phyloP scores from a whole-genome alignment of 2,113 vertebrate species.

The Numenius arquata region DNA sequence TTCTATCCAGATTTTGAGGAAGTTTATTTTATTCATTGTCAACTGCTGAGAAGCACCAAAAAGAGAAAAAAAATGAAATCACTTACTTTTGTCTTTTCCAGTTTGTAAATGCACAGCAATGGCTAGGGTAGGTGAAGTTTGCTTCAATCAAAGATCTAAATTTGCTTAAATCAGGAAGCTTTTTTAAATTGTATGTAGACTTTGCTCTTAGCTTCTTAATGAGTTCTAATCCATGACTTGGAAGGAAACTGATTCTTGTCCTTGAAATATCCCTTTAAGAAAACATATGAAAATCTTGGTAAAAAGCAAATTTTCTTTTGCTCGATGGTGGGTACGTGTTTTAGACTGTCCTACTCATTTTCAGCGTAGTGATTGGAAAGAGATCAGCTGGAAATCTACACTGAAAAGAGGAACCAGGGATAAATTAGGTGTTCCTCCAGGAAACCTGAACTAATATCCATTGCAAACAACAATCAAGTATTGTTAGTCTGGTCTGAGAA shows the following conservation, averaged over 20 bases:
- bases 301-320: conserved; percentile 1
- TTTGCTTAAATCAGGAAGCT: conserved; percentile 82
- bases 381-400: neutral
- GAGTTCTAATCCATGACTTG: conserved; percentile 80
- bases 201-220: conserved; percentile 83
- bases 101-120: conserved; percentile 91
- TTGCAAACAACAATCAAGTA: neutral
- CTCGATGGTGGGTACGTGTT: neutral
- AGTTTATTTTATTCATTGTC: neutral
- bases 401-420: neutral
- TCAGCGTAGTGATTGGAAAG: neutral
- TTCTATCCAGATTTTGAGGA: neutral
- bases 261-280: conserved; percentile 88
- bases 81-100: conserved; percentile 80
- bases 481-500: neutral
- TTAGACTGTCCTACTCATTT: neutral
- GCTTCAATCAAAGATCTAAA: conserved; percentile 83
- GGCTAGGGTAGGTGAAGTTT: conserved; percentile 91
- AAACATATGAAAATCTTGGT: conserved; percentile 30
- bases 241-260: conserved; percentile 85
- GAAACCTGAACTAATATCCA: neutral
- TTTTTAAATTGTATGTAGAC: conserved; percentile 83
- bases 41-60: neutral
- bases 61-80: neutral
- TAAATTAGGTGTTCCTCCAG: neutral